These are phyloP conservation scores for Notechis scutatus DNA, from an alignment of 2,113 vertebrate species.

Conservation along the genomic window DNA sequence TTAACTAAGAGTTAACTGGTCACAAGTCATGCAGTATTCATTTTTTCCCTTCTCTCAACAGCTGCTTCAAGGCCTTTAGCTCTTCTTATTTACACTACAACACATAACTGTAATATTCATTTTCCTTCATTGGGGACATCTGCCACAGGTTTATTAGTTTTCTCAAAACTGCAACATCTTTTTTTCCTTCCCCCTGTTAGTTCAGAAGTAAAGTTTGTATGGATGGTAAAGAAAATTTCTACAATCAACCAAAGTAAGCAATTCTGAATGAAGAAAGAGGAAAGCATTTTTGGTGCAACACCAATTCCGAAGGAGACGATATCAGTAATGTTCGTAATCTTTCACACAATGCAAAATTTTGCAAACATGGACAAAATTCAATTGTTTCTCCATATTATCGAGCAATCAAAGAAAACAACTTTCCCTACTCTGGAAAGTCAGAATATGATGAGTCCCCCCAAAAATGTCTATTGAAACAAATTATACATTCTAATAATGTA, in stretches of 20 bases:
- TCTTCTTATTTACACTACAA: slow-evolving; percentile 23
- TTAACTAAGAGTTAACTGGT: slow-evolving; percentile 23
- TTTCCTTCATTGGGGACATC: slow-evolving; percentile 15
- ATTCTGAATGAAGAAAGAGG: not conserved
- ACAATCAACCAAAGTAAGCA: not conserved
- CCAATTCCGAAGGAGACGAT: not conserved
- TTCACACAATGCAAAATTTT: not conserved
- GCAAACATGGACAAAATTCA: not conserved
- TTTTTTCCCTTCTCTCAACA: not conserved
- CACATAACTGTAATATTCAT: slow-evolving; percentile 29
- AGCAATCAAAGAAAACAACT: not conserved
- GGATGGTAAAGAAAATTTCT: not conserved
- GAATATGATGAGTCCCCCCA: not conserved
- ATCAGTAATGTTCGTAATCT: not conserved
- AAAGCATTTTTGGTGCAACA: not conserved
- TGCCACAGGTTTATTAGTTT: slow-evolving; percentile 8
- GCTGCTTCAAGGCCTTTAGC: slow-evolving; percentile 24
- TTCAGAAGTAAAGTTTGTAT: not conserved
- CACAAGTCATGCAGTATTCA: not conserved
- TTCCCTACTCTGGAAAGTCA: not conserved
- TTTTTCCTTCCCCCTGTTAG: not conserved
- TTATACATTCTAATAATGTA: not conserved
- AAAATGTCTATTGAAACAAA: not conserved
- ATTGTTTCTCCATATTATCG: not conserved
- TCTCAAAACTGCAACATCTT: not conserved